Evolutionary conservation across 2,113 vertebrate species (phyloP).

Genomic region (Eolophus roseicapilla): DNA sequence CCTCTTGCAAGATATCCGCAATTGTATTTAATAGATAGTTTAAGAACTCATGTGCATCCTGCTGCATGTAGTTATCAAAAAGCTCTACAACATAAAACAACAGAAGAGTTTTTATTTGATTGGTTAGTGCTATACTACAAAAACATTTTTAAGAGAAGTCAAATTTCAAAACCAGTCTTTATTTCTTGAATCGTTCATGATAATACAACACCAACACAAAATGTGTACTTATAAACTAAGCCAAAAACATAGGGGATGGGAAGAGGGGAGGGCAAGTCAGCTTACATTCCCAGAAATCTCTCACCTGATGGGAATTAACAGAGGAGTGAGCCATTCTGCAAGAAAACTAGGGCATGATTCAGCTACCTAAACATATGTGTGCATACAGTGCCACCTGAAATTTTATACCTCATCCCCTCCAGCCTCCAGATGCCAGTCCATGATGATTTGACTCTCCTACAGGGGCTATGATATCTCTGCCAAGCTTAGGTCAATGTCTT

Average conservation of each 20-base stretch:
- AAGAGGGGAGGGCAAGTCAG: not conserved
- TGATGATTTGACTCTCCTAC: not conserved
- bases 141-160: not conserved
- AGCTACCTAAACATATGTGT: not conserved
- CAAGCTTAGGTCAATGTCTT: not conserved
- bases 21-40: constrained; percentile 98
- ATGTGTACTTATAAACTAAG: not conserved
- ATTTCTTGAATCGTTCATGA: not conserved
- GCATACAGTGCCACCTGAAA: not conserved
- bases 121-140: not conserved
- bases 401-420: not conserved
- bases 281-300: not conserved
- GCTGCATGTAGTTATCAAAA: constrained; percentile 99
- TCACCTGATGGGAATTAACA: not conserved
- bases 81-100: constrained; percentile 80
- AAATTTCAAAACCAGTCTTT: not conserved
- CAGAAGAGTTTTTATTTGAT: not conserved
- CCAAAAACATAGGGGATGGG: not conserved
- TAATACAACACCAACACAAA: not conserved
- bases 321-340: not conserved
- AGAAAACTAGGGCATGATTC: not conserved
- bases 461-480: not conserved
- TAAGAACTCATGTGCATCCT: constrained; percentile 97
- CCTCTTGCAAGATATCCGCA: constrained; percentile 96
- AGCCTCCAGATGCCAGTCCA: not conserved